These are phyloP conservation scores for Conomelus anceps DNA, from an alignment of 2,888 invertebrate species.

Conservation along the genomic window DNA sequence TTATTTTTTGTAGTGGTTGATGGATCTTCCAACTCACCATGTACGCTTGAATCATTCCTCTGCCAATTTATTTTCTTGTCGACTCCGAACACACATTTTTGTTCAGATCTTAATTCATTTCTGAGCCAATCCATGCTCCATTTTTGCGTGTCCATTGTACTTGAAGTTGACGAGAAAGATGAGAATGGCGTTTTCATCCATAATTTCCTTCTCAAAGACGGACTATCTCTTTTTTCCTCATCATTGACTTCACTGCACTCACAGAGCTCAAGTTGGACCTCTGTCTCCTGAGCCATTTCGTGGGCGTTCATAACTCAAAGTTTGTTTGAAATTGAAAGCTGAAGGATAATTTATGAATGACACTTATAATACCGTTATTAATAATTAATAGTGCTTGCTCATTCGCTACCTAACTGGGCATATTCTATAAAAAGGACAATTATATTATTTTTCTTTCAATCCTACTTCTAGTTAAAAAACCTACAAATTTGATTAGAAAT, in stretches of 20 bases:
- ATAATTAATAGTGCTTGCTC: too few relatives aligned
- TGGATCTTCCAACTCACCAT: neutral
- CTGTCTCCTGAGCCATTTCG: neutral
- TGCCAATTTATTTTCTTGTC: neutral
- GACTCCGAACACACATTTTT: neutral
- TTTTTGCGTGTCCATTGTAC: neutral
- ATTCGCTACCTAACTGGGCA: too few relatives aligned
- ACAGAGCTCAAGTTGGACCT: neutral
- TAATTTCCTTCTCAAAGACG: neutral
- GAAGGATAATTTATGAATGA: neutral
- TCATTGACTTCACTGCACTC: neutral
- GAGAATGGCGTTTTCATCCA: constrained; percentile 6
- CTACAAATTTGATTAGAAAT: too few relatives aligned
- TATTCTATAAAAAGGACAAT: too few relatives aligned
- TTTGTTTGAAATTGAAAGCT: neutral
- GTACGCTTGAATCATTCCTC: neutral
- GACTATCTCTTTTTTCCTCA: neutral
- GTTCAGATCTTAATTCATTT: neutral
- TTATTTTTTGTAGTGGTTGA: neutral
- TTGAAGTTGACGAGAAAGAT: neutral
- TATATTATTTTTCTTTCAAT: too few relatives aligned
- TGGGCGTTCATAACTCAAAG: neutral
- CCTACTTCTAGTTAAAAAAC: too few relatives aligned
- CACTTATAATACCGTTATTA: too few relatives aligned
- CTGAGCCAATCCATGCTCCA: neutral